phyloP scores from a whole-genome alignment of 2,113 vertebrate genomes.

The Petroica traversi region DNA sequence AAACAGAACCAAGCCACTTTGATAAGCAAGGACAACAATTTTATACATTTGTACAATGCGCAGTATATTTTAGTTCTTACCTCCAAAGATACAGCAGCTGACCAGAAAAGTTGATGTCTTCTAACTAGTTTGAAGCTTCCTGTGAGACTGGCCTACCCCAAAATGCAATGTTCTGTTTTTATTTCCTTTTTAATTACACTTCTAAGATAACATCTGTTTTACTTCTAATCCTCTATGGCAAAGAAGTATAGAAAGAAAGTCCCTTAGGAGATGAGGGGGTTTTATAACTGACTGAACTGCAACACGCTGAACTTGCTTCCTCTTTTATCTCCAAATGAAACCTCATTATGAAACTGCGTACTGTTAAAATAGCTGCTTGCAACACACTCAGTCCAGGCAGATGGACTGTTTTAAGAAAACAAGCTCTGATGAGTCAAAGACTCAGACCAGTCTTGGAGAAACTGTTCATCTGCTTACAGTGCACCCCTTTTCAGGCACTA shows the following conservation, averaged over 20 bases:
- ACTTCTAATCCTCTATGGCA: constrained; percentile 26
- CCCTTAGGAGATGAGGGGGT: constrained; percentile 44
- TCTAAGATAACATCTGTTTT: constrained; percentile 41
- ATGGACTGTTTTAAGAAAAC: neutral
- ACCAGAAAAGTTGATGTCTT: constrained; percentile 1
- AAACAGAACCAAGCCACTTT: neutral
- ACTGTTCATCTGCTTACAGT: neutral
- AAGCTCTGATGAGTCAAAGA: neutral
- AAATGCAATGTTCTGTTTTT: neutral
- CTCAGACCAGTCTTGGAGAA: neutral
- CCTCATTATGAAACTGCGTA: constrained; percentile 62
- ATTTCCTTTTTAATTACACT: constrained; percentile 33
- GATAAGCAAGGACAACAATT: neutral
- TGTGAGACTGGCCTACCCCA: neutral
- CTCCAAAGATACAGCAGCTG: constrained; percentile 33
- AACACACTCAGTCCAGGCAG: neutral
- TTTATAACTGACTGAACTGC: constrained; percentile 63
- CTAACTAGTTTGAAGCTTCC: constrained; percentile 1
- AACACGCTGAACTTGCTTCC: constrained; percentile 61
- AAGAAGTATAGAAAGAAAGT: constrained; percentile 67
- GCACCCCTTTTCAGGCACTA: neutral
- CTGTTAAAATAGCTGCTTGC: constrained; percentile 60
- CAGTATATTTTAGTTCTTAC: constrained; percentile 57
- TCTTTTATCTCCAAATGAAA: constrained; percentile 73
- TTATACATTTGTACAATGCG: neutral